Evolutionary conservation across 1,140 invertebrate species (phyloP), one percentile per base, ranked within the genome.

Genomic region (Penaeus indicus): DNA sequence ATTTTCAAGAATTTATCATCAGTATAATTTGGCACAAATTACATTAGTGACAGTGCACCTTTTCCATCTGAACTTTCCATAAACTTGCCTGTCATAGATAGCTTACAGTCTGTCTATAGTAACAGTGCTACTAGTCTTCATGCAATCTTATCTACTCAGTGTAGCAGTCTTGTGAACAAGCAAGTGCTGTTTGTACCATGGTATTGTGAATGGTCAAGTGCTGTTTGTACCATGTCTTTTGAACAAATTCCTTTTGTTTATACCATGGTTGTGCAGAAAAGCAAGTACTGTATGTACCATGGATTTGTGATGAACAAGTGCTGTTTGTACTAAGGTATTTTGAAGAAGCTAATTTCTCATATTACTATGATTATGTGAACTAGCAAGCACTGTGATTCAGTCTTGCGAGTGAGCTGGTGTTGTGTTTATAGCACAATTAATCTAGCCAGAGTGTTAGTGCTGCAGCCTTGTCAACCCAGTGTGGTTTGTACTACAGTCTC

Each of bases 71-170:
- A 75, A 75, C 61, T 88, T 69, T 69, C 67, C 54, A 84, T 69
- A 79, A 63, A 84, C 47, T 80, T 84, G 87, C 87, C 87, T 88
- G 60, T 75, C 38, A 25, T 84, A 88, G 82, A 88, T 84, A 88
- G 61, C 82, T 84, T 84, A 54, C 54, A 32, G 67, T 72, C n/a
- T 25, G 32, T 61, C 82, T 81, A 72, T 67, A 69, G 85, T 87
- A 87, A 87, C 85, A 87, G 85, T 87, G 85, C 85, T 69, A 87
- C 85, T 87, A 87, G 85, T 87, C 85, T 87, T 25, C 42, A 67
- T 86, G 75, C 85, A 86, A 78, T 86, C 77, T 79, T 86, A 86
- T 67, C 77, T 64, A 86, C 32, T 86, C 38, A 67, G 75, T 86
- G 75, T 79, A 81, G 80, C 67, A 69, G 63, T 67, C 67, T 32